Evolutionary conservation across 2,797 vertebrate genomes (phyloP).

Genomic region (Gymnopithys bicolor): DNA sequence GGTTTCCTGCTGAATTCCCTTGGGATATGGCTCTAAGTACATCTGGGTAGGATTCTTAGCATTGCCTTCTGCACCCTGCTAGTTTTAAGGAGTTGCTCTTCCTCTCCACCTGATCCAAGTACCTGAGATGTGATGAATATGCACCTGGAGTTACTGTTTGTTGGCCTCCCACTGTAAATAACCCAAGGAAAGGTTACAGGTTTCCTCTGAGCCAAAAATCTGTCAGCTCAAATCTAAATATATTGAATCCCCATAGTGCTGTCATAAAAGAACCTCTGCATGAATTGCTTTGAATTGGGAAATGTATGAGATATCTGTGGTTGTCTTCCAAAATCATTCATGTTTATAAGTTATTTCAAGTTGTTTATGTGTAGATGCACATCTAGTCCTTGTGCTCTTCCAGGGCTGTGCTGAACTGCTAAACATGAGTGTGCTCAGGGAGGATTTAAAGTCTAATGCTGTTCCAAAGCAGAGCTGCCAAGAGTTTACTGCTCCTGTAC

Average conservation of each 20-base stretch:
- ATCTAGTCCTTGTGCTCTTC: neutral
- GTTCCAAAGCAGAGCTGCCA: neutral
- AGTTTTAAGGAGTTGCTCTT: neutral
- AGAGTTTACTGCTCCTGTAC: neutral
- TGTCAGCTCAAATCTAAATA: neutral
- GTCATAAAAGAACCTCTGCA: neutral
- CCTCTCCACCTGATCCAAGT: neutral
- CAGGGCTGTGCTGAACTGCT: neutral
- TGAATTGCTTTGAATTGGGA: neutral
- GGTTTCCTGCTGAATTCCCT: neutral
- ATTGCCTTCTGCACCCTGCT: neutral
- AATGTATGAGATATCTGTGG: neutral
- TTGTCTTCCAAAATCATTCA: neutral
- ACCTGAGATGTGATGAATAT: rapidly evolving
- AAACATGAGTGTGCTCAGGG: neutral
- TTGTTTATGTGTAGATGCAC: neutral
- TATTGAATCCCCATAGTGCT: neutral
- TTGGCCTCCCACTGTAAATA: neutral
- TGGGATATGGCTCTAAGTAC: neutral
- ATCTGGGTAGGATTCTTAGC: neutral
- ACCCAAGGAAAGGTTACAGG: neutral
- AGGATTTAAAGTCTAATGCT: neutral
- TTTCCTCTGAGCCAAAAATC: neutral
- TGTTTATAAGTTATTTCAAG: neutral
- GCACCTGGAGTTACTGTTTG: neutral